A percentile compares a stretch with the other conserved stretches of the same genome.
These are phyloP conservation scores for Papilio protenor DNA, from an alignment of 2,888 invertebrate species.

Conservation along the genomic window DNA sequence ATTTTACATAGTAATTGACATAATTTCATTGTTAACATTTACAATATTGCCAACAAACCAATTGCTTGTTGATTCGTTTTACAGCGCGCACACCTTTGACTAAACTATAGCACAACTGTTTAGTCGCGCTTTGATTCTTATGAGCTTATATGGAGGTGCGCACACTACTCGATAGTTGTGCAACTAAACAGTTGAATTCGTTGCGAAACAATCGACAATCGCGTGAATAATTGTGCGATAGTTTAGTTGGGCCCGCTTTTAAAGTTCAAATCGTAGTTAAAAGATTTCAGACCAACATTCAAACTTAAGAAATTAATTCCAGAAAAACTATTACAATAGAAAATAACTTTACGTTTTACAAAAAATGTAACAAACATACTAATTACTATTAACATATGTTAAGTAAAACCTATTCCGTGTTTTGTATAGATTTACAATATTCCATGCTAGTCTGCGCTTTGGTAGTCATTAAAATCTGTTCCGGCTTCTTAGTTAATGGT, in stretches of 20 bases:
- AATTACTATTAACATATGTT: neutral
- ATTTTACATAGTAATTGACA: neutral
- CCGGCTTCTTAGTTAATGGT: slow-evolving; percentile 37
- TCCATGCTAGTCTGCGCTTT: slow-evolving; percentile 12
- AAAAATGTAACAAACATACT: neutral
- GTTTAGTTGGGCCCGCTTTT: too few species aligned
- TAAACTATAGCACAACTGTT: too few species aligned
- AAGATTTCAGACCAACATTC: neutral
- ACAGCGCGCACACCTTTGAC: too few species aligned
- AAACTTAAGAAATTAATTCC: neutral
- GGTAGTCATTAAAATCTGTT: slow-evolving; percentile 31
- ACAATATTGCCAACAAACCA: neutral
- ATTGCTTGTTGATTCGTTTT: neutral
- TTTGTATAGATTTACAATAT: neutral
- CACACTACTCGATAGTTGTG: too few species aligned
- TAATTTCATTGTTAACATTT: neutral
- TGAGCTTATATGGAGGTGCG: too few species aligned
- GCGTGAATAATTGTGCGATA: too few species aligned
- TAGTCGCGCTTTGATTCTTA: too few species aligned
- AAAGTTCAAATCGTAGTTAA: neutral
- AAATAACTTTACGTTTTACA: neutral
- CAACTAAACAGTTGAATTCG: too few species aligned
- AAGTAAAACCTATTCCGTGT: neutral
- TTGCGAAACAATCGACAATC: too few species aligned
- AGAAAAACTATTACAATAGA: neutral